phyloP scores from a whole-genome alignment of 2,113 vertebrate species.

The Urocolius indicus region DNA sequence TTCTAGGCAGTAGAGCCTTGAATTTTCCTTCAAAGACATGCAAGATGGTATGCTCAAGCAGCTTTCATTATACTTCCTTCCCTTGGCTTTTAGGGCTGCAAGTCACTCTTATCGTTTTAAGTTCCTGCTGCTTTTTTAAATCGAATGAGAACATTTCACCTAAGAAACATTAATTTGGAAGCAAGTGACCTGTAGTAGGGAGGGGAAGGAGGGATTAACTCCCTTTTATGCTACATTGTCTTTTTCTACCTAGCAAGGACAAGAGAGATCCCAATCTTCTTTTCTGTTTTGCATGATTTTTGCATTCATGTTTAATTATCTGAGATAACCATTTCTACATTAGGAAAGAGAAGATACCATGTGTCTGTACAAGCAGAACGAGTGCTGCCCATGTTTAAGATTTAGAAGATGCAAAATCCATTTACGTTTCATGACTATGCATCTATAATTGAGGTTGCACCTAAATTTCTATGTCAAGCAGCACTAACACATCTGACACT shows the following conservation, averaged over 20 bases:
- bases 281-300: neutral
- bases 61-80: neutral
- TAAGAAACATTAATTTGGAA: neutral
- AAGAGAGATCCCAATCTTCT: neutral
- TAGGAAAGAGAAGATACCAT: neutral
- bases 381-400: neutral
- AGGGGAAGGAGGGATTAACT: neutral
- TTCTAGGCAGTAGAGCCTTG: constrained; percentile 49
- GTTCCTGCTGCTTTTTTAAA: constrained; percentile 24
- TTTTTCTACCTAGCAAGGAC: neutral
- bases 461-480: neutral
- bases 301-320: neutral
- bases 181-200: neutral
- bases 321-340: neutral
- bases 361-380: neutral
- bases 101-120: neutral
- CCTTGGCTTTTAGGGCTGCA: neutral
- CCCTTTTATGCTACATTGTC: neutral
- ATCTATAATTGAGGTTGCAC: neutral
- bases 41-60: constrained; percentile 28
- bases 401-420: neutral
- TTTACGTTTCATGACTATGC: neutral
- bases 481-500: neutral
- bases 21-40: constrained; percentile 60
- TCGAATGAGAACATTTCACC: neutral